Base-by-base conservation (phyloP, 2,797 vertebrate species). In the Choloepus didactylus region DNA sequence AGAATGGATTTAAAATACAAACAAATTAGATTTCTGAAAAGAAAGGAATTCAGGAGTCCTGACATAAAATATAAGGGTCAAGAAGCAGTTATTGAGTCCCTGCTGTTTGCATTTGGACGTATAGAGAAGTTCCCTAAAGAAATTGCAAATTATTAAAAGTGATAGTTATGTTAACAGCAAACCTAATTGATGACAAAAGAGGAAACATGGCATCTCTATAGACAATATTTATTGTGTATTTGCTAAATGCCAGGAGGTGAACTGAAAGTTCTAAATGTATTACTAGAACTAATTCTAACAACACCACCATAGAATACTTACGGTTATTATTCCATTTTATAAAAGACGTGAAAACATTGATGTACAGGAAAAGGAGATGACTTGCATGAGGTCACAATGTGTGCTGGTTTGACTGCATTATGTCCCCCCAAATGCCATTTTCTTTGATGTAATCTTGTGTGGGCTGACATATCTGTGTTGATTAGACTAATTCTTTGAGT, bases 301-400 rank as follows among this genome's bases (percentile, higher is more conserved):
- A 14, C 9, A 56, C 23, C 27, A 21, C 16, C 6, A 1, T 67
- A 73, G 89, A 21, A 56, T 1, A 46, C 19, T 12, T 46, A 21
- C 38, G 76, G 9, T 35, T 27, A 62, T 82, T 91, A 72, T 81
- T 93, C 49, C 60, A 56, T 73, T 91, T 91, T 91, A 87, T 46
- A 91, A 29, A 27, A 49, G 31, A 95, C 15, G 77, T 79, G 18
- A 84, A 92, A 9, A 88, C 66, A 85, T 76, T 84, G 54, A 80
- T 70, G 9, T 77, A 6, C 49, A 46, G 6, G 56, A 10, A 88
- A n/a, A 11, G 14, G 0, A 73, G 2, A 7, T 72, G 25, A 70
- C 59, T 67, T 77, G 12, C 4, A 49, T 38, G 67, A 88, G 21
- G 16, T 91, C 29, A 46, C 35, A 35, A 35, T 35, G 35, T 35